These are phyloP conservation scores for Adoxophyes honmai DNA, from an alignment of 1,140 invertebrate species.

Conservation along the genomic window DNA sequence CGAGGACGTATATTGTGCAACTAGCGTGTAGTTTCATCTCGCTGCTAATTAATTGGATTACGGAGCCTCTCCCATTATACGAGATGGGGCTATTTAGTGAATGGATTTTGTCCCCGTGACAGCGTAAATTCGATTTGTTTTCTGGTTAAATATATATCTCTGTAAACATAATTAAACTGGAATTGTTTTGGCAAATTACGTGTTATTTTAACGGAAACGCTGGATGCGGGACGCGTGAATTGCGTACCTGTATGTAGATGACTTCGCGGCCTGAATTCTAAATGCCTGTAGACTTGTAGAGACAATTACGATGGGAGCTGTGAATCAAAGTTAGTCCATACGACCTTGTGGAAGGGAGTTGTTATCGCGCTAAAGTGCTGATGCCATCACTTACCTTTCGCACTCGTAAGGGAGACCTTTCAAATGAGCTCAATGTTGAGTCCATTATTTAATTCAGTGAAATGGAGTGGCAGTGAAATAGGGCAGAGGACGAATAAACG, in stretches of 20 bases:
- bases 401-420: conserved; percentile 49
- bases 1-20: conserved; percentile 35
- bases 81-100: conserved; percentile 58
- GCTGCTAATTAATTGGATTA: conserved; percentile 64
- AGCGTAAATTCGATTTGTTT: conserved; percentile 53
- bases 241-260: conserved; percentile 5
- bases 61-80: conserved; percentile 55
- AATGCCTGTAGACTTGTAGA: background rate
- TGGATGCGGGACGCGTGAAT: background rate
- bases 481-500: conserved; percentile 63
- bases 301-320: background rate
- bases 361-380: background rate
- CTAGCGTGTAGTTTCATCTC: conserved; percentile 57
- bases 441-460: conserved; percentile 68
- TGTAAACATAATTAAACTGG: conserved; percentile 41
- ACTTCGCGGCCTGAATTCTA: background rate
- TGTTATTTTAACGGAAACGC: conserved; percentile 4
- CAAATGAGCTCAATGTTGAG: conserved; percentile 48
- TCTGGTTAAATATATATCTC: conserved; percentile 30
- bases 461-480: conserved; percentile 70
- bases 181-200: conserved; percentile 34
- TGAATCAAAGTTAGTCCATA: background rate
- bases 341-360: background rate
- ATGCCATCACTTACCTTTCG: conserved; percentile 25
- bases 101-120: conserved; percentile 56